Percentiles rank a stretch among this genome's conserved stretches.
Evolutionary conservation across 2,113 vertebrate genomes (phyloP).

Genomic region (Anseranas semipalmata): DNA sequence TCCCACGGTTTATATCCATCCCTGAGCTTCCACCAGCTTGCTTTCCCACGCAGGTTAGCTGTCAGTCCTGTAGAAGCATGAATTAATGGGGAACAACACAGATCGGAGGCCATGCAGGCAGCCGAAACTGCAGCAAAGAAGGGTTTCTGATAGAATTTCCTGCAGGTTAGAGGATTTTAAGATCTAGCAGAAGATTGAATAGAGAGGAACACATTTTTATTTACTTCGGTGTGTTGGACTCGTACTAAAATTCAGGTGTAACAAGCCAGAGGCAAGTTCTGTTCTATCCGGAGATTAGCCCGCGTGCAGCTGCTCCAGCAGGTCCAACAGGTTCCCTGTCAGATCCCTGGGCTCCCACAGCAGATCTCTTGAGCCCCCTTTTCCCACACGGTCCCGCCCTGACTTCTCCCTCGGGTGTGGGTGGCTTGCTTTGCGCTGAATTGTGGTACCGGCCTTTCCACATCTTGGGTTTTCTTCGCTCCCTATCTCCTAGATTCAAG

Average conservation of each 20-base stretch:
- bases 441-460: neutral
- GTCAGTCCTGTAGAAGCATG: too few relatives aligned
- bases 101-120: neutral
- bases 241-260: neutral
- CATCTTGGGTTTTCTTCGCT: neutral
- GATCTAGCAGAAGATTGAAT: neutral
- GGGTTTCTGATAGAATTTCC: neutral
- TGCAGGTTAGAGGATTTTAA: neutral
- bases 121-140: neutral
- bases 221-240: neutral
- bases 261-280: slow-evolving; percentile 43
- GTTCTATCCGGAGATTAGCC: neutral
- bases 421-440: neutral
- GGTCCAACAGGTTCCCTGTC: slow-evolving; percentile 50
- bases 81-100: neutral
- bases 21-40: neutral
- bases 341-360: slow-evolving; percentile 28
- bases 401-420: slow-evolving; percentile 11
- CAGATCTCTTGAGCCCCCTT: slow-evolving; percentile 3
- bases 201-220: neutral
- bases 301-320: slow-evolving; percentile 9
- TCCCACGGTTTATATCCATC: neutral
- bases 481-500: neutral
- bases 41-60: neutral
- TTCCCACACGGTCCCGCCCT: neutral